Conservation (phyloP, 2,113 vertebrate genomes). For the Vidua macroura region DNA sequence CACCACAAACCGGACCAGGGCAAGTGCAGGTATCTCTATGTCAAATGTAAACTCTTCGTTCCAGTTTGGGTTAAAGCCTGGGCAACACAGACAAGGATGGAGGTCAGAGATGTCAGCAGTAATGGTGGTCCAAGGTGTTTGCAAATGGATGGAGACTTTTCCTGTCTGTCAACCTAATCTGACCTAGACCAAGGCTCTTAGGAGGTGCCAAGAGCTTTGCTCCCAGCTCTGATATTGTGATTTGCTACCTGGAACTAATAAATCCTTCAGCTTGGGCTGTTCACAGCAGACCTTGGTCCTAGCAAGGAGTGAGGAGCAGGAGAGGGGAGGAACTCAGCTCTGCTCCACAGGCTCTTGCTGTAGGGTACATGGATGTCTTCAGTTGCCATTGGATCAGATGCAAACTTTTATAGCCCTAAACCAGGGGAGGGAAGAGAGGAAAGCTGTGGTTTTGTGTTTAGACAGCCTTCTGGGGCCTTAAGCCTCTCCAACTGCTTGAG, state of each 20-base stretch:
- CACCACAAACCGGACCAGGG: constrained; percentile 86
- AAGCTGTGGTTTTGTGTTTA: background rate
- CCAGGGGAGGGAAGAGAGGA: background rate
- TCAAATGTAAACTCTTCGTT: constrained; percentile 80
- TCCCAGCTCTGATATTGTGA: background rate
- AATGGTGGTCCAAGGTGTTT: background rate
- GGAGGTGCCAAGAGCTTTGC: background rate
- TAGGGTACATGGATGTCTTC: background rate
- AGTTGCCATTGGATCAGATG: background rate
- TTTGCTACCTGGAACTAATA: background rate
- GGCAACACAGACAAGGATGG: background rate
- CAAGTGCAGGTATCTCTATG: constrained; percentile 83
- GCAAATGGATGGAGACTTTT: background rate
- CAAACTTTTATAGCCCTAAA: background rate
- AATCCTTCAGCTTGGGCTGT: background rate
- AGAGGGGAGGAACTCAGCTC: background rate
- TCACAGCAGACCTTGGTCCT: background rate
- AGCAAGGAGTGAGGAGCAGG: background rate
- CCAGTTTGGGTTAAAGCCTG: constrained; percentile 94
- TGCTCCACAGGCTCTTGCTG: background rate
- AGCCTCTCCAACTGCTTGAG: background rate
- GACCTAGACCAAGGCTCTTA: background rate
- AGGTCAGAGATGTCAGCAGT: background rate
- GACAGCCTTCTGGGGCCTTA: background rate
- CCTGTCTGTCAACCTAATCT: background rate